Percentiles rank a stretch among this genome's conserved stretches.
Conservation (phyloP, 2,888 invertebrate genomes). For the Drosophila greeni region DNA sequence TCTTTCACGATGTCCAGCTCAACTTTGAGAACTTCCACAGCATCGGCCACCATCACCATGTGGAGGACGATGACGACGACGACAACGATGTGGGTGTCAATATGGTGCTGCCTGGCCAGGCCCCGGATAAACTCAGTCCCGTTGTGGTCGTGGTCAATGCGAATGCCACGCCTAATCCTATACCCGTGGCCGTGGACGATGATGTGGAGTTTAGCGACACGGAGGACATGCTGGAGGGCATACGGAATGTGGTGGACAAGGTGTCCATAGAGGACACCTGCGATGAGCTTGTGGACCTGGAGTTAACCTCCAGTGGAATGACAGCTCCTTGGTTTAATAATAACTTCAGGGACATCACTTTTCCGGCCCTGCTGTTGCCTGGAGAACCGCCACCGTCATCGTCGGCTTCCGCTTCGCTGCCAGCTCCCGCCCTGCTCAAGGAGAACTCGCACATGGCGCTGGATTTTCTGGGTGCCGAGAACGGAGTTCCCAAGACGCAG, state of each 20-base stretch:
- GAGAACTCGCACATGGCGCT: slow-evolving; percentile 37
- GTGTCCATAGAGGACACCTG: slow-evolving; percentile 79
- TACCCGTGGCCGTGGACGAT: slow-evolving; percentile 69
- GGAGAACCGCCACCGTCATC: slow-evolving; percentile 56
- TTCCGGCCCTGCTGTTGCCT: slow-evolving; percentile 61
- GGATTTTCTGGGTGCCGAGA: slow-evolving; percentile 43
- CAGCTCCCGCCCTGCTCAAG: slow-evolving; percentile 16
- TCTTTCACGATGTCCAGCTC: slow-evolving; percentile 75
- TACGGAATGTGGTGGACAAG: slow-evolving; percentile 86
- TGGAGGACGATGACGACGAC: slow-evolving; percentile 42
- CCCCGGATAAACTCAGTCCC: slow-evolving; percentile 45
- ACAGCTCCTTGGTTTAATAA: slow-evolving; percentile 73
- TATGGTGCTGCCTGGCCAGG: slow-evolving; percentile 60
- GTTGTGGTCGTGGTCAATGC: slow-evolving; percentile 29
- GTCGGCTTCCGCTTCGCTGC: neutral
- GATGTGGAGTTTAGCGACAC: slow-evolving; percentile 89
- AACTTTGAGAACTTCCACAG: slow-evolving; percentile 74
- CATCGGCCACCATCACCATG: slow-evolving; percentile 46
- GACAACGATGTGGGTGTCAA: slow-evolving; percentile 57
- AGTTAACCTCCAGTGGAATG: slow-evolving; percentile 65
- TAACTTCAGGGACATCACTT: slow-evolving; percentile 67
- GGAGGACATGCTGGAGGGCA: slow-evolving; percentile 92
- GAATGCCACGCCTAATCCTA: slow-evolving; percentile 32
- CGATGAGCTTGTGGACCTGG: slow-evolving; percentile 77
- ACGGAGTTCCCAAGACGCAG: slow-evolving; percentile 16